A percentile compares a stretch with the other conserved stretches of the same genome.
These are phyloP conservation scores for Eptesicus fuscus DNA, from an alignment of 2,113 vertebrate genomes.

Conservation along the genomic window DNA sequence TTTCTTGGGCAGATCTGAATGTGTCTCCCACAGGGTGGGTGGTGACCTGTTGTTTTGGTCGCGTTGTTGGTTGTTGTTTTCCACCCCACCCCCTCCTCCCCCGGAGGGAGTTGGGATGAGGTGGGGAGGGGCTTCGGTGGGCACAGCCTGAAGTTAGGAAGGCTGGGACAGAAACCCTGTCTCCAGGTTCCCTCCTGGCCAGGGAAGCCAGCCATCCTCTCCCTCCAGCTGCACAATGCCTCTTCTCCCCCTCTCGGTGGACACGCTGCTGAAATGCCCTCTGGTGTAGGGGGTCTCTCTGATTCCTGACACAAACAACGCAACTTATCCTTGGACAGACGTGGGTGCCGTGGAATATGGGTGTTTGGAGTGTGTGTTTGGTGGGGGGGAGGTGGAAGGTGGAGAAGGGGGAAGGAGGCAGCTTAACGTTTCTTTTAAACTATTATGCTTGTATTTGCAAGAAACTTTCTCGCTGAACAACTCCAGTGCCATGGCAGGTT, in stretches of 20 bases:
- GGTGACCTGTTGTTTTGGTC: slow-evolving; percentile 58
- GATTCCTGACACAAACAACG: slow-evolving; percentile 61
- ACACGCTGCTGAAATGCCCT: slow-evolving; percentile 59
- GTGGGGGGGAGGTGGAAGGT: background rate
- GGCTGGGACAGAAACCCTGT: slow-evolving; percentile 67
- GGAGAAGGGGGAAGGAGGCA: background rate
- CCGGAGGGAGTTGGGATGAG: slow-evolving; percentile 53
- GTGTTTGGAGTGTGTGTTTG: background rate
- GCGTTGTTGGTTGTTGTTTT: background rate
- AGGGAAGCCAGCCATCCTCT: slow-evolving; percentile 51
- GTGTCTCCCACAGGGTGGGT: slow-evolving; percentile 41
- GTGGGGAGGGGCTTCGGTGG: slow-evolving; percentile 58
- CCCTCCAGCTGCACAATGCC: slow-evolving; percentile 18
- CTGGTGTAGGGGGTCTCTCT: slow-evolving; percentile 68
- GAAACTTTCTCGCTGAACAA: slow-evolving; percentile 79
- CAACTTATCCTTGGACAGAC: background rate
- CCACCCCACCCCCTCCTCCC: background rate
- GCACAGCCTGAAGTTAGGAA: slow-evolving; percentile 79
- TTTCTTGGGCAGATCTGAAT: slow-evolving; percentile 7
- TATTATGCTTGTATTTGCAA: slow-evolving; percentile 74
- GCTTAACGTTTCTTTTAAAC: slow-evolving; percentile 58
- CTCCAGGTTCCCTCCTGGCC: background rate
- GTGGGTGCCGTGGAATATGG: background rate
- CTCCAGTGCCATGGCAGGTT: slow-evolving; percentile 52
- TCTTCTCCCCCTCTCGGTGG: slow-evolving; percentile 21